Evolutionary conservation across 2,888 invertebrate genomes (phyloP).

Genomic region (Macrophya annulata): DNA sequence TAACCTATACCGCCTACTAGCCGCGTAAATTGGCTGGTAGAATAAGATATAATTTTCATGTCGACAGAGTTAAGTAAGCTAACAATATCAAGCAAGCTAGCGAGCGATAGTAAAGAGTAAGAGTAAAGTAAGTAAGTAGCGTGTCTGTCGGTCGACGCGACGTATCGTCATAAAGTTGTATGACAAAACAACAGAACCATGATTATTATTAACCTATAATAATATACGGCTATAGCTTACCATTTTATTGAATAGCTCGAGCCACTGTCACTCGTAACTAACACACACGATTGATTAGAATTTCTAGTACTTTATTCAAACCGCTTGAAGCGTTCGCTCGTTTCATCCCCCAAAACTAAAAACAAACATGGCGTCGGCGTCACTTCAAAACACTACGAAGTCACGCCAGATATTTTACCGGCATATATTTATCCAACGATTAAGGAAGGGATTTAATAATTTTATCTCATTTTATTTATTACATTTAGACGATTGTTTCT

Average conservation of each 20-base stretch:
- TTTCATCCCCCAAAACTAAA: slow-evolving; percentile 74
- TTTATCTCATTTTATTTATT: not conserved
- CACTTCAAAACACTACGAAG: slow-evolving; percentile 65
- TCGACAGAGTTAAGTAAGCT: not conserved
- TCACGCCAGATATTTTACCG: not conserved
- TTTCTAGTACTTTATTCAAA: slow-evolving; percentile 66
- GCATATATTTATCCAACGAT: not conserved
- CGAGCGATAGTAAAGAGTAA: not conserved
- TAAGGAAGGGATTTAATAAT: not conserved
- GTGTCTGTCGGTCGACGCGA: not conserved
- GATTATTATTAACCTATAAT: not conserved
- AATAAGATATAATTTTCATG: not conserved
- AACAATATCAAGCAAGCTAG: not conserved
- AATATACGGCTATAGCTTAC: not conserved
- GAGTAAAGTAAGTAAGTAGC: not conserved
- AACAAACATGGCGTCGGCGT: slow-evolving; percentile 78
- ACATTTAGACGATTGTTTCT: not conserved
- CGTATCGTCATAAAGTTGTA: slow-evolving; percentile 4
- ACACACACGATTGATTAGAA: slow-evolving; percentile 32
- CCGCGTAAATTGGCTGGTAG: not conserved
- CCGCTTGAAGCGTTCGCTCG: slow-evolving; percentile 67
- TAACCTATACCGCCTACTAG: not conserved
- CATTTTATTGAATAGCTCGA: slow-evolving; percentile 22
- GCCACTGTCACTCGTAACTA: slow-evolving; percentile 45
- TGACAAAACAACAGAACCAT: slow-evolving; percentile 42